Evolutionary conservation across 2,888 invertebrate species (phyloP), one percentile per base, ranked within the genome.

Genomic region (Caenorhabditis drosophilae): DNA sequence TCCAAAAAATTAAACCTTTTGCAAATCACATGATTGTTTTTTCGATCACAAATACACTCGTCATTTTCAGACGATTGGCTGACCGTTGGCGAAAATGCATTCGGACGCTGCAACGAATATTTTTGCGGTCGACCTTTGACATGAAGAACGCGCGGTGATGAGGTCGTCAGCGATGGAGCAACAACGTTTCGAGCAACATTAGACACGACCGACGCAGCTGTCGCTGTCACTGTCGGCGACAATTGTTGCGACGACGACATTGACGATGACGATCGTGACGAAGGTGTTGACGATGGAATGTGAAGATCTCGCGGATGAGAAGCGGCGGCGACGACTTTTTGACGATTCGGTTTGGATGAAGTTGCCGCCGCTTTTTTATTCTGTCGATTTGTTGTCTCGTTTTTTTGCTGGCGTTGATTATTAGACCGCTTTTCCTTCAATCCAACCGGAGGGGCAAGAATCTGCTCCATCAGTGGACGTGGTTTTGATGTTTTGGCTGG

Each of bases 11-110:
- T 45, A 3, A 12, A 42, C 75, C 75, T 55, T 44, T 67, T 64
- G 40, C 75, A 75, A n/a, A 68, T 51, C 15, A 75, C 60, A 47
- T 75, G 75, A 1, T 63, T 55, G 15, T 70, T 55, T 15, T 56
- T 57, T 18, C 75, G 36, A 15, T 66, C 55, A 34, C 75, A 75
- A 48, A 69, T 67, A 51, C 75, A 75, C 18, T 57, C 60, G 22
- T 63, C 63, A n/a, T n/a, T n/a, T n/a, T n/a, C n/a, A n/a, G n/a
- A n/a, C 15, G 50, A 49, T 22, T 41, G 54, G 25, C 27, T 47
- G 45, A 60, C 41, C 40, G 55, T 59, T 18, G 72, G 67, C 25
- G 55, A 50, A 41, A 66, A 67, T 15, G 48, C 51, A 44, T 70
- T 67, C n/a, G 67, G 61, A 12, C 63, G 55, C 16, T 45, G 47